phyloP scores from a whole-genome alignment of 2,113 vertebrate species.

The Sceloporus tristichus region DNA sequence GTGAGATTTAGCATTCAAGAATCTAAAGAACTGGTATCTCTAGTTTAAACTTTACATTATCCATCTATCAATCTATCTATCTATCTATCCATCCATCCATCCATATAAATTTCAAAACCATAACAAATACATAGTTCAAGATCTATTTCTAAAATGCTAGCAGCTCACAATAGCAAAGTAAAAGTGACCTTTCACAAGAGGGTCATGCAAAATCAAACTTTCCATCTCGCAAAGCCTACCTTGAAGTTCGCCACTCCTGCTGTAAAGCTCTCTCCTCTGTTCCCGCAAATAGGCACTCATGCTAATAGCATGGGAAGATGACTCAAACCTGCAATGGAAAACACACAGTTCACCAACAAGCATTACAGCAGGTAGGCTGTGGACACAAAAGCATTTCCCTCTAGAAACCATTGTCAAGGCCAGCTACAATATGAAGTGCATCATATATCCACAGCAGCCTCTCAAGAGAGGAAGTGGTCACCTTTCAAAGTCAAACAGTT shows the following conservation, averaged over 20 bases:
- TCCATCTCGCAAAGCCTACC: conserved; percentile 76
- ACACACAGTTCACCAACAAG: background rate
- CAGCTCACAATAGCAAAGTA: fast-evolving
- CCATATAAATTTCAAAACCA: background rate
- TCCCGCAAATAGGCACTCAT: conserved; percentile 98
- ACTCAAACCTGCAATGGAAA: conserved; percentile 87
- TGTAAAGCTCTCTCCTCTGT: conserved; percentile 96
- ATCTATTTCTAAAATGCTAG: background rate
- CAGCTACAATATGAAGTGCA: background rate
- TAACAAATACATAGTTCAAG: too few relatives aligned
- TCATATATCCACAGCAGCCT: background rate
- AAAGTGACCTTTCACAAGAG: background rate
- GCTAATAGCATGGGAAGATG: conserved; percentile 97
- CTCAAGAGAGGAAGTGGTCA: too few relatives aligned
- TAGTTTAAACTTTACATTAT: background rate
- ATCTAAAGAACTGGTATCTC: background rate
- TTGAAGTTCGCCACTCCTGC: conserved; percentile 97
- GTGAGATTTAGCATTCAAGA: background rate
- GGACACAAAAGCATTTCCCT: background rate
- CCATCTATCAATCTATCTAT: too few relatives aligned
- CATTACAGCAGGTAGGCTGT: background rate
- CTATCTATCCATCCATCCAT: too few relatives aligned
- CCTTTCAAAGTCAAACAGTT: background rate
- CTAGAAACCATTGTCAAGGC: background rate
- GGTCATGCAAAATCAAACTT: fast-evolving